phyloP scores from a whole-genome alignment of 2,888 invertebrate species.

The Meloe dianella region DNA sequence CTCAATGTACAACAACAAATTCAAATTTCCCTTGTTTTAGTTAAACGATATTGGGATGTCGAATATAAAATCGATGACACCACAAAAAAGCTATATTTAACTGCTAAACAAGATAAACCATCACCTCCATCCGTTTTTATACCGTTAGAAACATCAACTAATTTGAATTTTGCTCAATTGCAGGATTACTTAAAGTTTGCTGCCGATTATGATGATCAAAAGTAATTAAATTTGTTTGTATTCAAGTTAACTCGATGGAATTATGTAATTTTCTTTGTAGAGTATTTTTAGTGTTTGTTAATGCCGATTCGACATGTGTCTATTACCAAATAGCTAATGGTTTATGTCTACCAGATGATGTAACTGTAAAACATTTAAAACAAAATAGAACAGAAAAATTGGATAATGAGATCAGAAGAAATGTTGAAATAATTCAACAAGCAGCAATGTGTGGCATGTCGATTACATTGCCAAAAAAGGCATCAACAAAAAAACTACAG shows the following conservation, averaged over 20 bases:
- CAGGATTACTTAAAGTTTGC: constrained; percentile 38
- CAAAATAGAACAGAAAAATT: constrained; percentile 46
- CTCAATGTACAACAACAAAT: constrained; percentile 11
- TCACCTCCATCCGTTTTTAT: constrained; percentile 55
- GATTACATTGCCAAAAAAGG: constrained; percentile 40
- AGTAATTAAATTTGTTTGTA: constrained; percentile 18
- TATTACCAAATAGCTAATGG: constrained; percentile 59
- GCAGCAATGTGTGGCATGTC: constrained; percentile 48
- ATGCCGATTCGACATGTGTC: constrained; percentile 59
- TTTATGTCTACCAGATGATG: constrained; percentile 44
- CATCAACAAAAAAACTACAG: constrained; percentile 12
- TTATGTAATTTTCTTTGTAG: constrained; percentile 32
- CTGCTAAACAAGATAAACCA: constrained; percentile 55
- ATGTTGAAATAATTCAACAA: constrained; percentile 46
- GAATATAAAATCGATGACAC: constrained; percentile 57
- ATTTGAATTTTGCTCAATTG: constrained; percentile 55
- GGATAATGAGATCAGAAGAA: constrained; percentile 47
- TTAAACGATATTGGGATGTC: constrained; percentile 60
- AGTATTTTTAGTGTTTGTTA: constrained; percentile 56
- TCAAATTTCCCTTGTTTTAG: constrained; percentile 41
- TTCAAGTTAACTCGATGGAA: neutral
- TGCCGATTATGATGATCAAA: constrained; percentile 27
- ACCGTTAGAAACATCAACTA: constrained; percentile 56
- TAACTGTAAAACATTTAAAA: constrained; percentile 41
- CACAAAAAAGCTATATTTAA: constrained; percentile 57